Base-by-base conservation (phyloP, 2,888 invertebrate genomes). In the Hirtodrosophila confusa region DNA sequence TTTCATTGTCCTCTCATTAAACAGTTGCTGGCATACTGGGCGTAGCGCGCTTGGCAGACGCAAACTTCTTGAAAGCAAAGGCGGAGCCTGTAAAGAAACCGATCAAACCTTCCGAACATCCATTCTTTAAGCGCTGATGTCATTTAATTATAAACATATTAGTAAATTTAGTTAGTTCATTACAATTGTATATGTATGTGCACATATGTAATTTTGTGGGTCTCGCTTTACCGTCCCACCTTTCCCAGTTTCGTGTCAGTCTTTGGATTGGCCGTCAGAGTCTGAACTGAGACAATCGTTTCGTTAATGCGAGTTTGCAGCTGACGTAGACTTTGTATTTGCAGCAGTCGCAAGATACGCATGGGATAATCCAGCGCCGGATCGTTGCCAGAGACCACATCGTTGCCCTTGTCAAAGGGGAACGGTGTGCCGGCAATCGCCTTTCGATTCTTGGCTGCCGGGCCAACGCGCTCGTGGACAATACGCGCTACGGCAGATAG, bases 281-380 rank as follows among this genome's bases (percentile, higher is more conserved):
- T 94, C 92, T 99, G 99, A 3, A 98, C 96, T 43, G 95, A 94
- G 1, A 99, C 99, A 75, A 99, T 95, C 0, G 97, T 95, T 91
- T 98, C 97, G 91, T 99, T 99, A 50, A 99, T 98, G 86, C 94
- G 94, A 0, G 98, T 98, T 91, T 99, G 99, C 49, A 99, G 93
- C 70, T 91, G 78, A 0, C 92, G 90, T 1, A 91, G 69, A 51
- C 90, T 91, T 76, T 91, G 91, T 43, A 96, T 94, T 89, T 95
- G 95, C 43, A 96, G 90, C 39, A 97, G 92, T 41, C 96, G 93
- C 55, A 98, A 92, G 54, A 96, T 94, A 90, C 96, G 96, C 1
- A 95, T 95, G 2, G 96, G 95, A 79, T 94, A 93, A 72, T 95
- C 95, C 39, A 96, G 87, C 8, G 93, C 92, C 3, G 92, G 90